Conservation (phyloP, 2,113 vertebrate genomes). For the Plotosus lineatus region DNA sequence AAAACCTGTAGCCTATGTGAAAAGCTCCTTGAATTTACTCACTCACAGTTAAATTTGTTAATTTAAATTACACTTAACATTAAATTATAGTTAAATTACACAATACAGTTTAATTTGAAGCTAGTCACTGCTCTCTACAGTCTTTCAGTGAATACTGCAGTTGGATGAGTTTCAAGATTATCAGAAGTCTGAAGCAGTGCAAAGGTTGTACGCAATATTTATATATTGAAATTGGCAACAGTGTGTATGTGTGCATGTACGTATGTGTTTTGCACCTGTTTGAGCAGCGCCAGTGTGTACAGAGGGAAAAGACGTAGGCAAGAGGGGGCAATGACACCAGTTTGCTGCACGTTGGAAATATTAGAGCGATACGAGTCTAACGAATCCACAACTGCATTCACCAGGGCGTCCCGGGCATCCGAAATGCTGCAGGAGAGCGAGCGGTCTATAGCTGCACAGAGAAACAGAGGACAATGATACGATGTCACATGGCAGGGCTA, state of each 20-base stretch:
- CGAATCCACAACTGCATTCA: slow-evolving; percentile 91
- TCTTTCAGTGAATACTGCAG: neutral
- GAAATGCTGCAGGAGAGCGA: slow-evolving; percentile 87
- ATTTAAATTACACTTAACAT: too few species aligned
- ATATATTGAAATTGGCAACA: neutral
- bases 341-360: slow-evolving; percentile 84
- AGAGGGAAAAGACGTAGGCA: slow-evolving; percentile 88
- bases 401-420: slow-evolving; percentile 91
- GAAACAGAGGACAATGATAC: too few species aligned
- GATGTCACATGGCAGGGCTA: neutral
- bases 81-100: too few species aligned
- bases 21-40: neutral
- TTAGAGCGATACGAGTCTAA: slow-evolving; percentile 81
- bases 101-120: neutral
- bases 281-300: slow-evolving; percentile 90
- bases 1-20: neutral
- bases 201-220: too few species aligned
- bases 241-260: neutral
- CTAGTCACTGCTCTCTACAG: neutral
- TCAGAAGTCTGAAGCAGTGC: neutral
- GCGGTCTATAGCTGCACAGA: slow-evolving; percentile 86
- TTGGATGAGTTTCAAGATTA: neutral
- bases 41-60: too few species aligned
- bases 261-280: slow-evolving; percentile 79
- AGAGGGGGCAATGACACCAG: slow-evolving; percentile 79